Base-by-base conservation (phyloP, 2,113 vertebrate genomes). In the Odocoileus hemionus region DNA sequence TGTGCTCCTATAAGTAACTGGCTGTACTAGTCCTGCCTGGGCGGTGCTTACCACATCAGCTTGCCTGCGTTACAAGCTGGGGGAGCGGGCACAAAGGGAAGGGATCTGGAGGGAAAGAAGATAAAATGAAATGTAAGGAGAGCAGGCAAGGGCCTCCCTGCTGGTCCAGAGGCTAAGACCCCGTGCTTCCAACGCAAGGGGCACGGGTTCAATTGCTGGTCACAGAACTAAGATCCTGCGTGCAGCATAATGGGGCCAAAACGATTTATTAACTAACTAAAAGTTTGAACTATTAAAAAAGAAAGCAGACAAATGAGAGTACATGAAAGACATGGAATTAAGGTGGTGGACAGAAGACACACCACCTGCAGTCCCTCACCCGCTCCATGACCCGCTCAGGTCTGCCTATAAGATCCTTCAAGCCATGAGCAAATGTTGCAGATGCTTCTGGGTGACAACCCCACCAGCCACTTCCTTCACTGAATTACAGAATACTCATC, bases 1-100 rank as follows among this genome's bases (percentile, higher is more conserved):
- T 23, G 16, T 16, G 23, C 25, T 12, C 1, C 13, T 3, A 1
- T 60, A 8, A 10, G 43, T 1, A 3, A 2, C 14, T 0, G 0
- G 17, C n/a, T 25, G 17, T 2, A 3, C 54, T 0, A 0, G 26
- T 43, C 57, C 57, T 11, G 7, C 79, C 45, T 0, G 3, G 67
- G 33, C 5, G 5, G 28, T 0, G 11, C 80, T n/a, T 13, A 26
- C 2, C 74, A 5, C 4, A 26, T 17, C 23, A 4, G 7, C 7
- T 15, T 39, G 55, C 16, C 36, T 3, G 6, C 7, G 7, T 3
- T 25, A n/a, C 43, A 52, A 36, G 8, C 23, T 2, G 50, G 52
- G 79, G 79, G 80, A 15, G 19, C 5, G 10, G 10, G 28, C 10
- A 16, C 10, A 7, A 13, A 3, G 11, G 36, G 11, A 5, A 54